Conservation (phyloP, 2,113 vertebrate species). For the Stegostoma tigrinum region DNA sequence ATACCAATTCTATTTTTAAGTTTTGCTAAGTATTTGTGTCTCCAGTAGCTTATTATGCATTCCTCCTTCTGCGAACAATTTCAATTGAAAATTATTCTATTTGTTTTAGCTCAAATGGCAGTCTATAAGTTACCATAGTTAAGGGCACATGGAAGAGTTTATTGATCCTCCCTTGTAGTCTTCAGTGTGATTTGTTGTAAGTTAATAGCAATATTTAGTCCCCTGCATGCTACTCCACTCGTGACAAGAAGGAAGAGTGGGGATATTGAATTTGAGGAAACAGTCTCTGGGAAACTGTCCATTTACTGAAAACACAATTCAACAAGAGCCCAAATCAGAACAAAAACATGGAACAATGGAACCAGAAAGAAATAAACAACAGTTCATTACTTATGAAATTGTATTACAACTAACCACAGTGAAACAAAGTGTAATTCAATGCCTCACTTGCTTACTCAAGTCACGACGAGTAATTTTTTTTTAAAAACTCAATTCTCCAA, state of each 20-base stretch:
- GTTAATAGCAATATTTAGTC: neutral
- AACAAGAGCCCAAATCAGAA: neutral
- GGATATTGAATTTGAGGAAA: neutral
- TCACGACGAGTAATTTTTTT: too few species aligned
- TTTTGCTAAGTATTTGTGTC: neutral
- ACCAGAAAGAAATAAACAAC: neutral
- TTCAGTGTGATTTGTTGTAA: neutral
- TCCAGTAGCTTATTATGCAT: neutral
- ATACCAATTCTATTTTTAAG: neutral
- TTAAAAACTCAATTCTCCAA: too few species aligned
- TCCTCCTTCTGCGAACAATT: neutral
- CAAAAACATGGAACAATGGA: neutral
- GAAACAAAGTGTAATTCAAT: too few species aligned
- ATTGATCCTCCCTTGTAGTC: neutral
- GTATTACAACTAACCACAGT: too few species aligned
- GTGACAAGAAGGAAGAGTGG: neutral
- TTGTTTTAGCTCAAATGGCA: neutral
- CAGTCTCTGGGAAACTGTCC: neutral
- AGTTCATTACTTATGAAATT: neutral
- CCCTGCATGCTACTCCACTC: neutral
- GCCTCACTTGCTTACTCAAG: too few species aligned
- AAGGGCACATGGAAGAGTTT: neutral
- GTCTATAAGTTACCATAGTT: neutral
- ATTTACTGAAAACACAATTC: neutral
- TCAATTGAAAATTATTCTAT: neutral